Base-by-base conservation (phyloP, 2,113 vertebrate species). In the Plectropomus leopardus region DNA sequence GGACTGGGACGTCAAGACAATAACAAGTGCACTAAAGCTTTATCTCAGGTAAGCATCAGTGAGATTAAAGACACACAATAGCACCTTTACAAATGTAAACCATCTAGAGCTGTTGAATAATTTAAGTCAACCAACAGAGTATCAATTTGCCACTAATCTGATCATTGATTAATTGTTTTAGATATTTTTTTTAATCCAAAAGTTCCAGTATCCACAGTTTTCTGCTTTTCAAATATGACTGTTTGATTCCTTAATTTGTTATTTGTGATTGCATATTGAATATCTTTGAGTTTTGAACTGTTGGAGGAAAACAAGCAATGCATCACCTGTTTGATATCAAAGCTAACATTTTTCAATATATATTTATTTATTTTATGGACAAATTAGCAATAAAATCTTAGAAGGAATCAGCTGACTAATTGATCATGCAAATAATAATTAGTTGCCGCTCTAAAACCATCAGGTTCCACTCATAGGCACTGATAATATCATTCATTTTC, bases 1-100 rank as follows among this genome's bases (percentile, higher is more conserved):
- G 9, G 98, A 99, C 16, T 99, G 97, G 98, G 98, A 99, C 64
- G 94, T 99, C 47, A 99, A 99, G 93, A 99, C 98, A 1, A 96
- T 99, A 88, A 98, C 98, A 0, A 99, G 97, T 83, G 95, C 97
- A 82, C 91, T 99, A 84, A 99, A 99, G 76, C 97, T 97, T 9
- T 99, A 97, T 92, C 91, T 99, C 76, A 96, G 98, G 98, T 98
- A 88, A 94, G 94, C 9, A 51, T 61, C 28, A 3, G 21, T 65
- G 17, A 0, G 21, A 26, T 48, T 23, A 57, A 44, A 65, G 47
- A 36, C 34, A 48, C 10, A 6, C n/a, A 59, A 3, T n/a, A n/a
- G 65, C 50, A 60, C 11, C 34, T 10, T 10, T 7, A 68, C 21
- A 50, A 7, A 61, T 57, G 14, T 51, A 13, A 48, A 34, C 36